These are phyloP conservation scores for Fregetta grallaria DNA, from an alignment of 2,113 vertebrate genomes.

Conservation along the genomic window DNA sequence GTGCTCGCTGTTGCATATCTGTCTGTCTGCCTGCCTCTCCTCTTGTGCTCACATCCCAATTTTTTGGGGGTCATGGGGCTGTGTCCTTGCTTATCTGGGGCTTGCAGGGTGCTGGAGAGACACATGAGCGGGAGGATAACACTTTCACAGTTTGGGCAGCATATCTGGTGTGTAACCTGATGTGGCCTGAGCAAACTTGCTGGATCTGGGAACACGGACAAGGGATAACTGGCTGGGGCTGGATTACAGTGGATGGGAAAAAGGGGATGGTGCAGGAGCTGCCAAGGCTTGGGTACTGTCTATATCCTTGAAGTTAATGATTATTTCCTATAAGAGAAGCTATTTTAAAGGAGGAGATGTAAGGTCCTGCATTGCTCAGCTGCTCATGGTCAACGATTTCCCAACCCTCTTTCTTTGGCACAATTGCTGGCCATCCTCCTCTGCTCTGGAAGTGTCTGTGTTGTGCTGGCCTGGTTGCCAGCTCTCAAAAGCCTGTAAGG, in stretches of 20 bases:
- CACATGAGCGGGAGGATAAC: fast-evolving
- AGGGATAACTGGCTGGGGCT: not conserved
- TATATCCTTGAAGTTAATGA: not conserved
- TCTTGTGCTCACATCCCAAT: fast-evolving
- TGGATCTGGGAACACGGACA: fast-evolving
- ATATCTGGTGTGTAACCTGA: not conserved
- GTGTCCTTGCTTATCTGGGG: not conserved
- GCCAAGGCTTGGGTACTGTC: not conserved
- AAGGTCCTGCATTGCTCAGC: not conserved
- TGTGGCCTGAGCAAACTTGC: not conserved
- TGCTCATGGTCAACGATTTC: not conserved
- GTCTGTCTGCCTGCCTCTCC: not conserved
- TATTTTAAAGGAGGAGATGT: not conserved
- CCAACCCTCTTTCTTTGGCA: not conserved
- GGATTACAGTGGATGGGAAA: not conserved
- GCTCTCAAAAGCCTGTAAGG: not conserved
- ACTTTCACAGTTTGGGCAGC: not conserved
- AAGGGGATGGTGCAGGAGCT: not conserved
- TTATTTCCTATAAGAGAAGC: not conserved
- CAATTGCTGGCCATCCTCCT: not conserved
- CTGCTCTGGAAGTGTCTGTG: not conserved
- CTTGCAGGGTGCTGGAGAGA: not conserved
- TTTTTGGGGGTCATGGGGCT: not conserved
- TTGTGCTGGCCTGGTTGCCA: too few species aligned
- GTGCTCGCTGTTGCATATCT: not conserved